Evolutionary conservation across 2,888 invertebrate genomes (phyloP).

Genomic region (Cephus spinipes): DNA sequence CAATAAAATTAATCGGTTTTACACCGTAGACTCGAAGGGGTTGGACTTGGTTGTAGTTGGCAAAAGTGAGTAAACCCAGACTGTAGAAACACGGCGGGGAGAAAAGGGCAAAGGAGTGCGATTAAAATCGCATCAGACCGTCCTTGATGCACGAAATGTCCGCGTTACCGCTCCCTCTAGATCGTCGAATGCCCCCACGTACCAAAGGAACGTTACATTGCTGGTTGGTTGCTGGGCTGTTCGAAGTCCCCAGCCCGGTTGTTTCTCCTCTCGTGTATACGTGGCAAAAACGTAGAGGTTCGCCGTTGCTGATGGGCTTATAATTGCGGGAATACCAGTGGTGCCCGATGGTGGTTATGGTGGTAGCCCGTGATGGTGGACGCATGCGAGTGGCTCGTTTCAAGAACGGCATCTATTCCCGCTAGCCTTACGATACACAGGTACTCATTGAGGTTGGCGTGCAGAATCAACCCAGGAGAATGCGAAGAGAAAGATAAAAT

Average conservation of each 20-base stretch:
- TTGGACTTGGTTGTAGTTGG: constrained; percentile 24
- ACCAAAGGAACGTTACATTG: neutral
- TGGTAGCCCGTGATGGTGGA: neutral
- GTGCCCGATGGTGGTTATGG: constrained; percentile 17
- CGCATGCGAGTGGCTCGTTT: constrained; percentile 25
- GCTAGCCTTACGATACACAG: constrained; percentile 4
- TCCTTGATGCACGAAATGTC: constrained; percentile 54
- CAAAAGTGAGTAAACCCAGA: neutral
- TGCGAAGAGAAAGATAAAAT: neutral
- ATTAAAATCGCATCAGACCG: constrained; percentile 53
- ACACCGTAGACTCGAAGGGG: constrained; percentile 33
- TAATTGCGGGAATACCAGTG: constrained; percentile 47
- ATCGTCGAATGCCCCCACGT: constrained; percentile 14
- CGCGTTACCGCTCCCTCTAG: constrained; percentile 37
- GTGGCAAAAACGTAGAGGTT: constrained; percentile 47
- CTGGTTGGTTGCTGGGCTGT: neutral
- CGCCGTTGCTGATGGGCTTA: constrained; percentile 54
- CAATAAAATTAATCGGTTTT: constrained; percentile 42
- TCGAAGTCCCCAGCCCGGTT: neutral
- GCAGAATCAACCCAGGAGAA: neutral
- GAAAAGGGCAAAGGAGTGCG: constrained; percentile 38
- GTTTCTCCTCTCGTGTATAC: constrained; percentile 23
- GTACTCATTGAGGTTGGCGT: constrained; percentile 3
- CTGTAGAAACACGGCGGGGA: constrained; percentile 16
- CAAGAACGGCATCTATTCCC: neutral